Conservation (phyloP, 2,113 vertebrate species). For the Lasiurus cinereus region DNA sequence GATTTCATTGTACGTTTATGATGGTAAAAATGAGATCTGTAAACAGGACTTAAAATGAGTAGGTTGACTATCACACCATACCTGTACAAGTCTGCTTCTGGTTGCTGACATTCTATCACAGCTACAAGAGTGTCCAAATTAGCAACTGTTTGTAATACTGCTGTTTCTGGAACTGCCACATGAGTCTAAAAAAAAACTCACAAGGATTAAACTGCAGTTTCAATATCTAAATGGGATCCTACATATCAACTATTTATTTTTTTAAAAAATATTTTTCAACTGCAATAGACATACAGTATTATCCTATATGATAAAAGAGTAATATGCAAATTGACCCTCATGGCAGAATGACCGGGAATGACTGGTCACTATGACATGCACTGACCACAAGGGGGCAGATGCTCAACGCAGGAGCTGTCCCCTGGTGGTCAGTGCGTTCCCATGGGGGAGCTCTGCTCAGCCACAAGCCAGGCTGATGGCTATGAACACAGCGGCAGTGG, state of each 20-base stretch:
- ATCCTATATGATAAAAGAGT: background rate
- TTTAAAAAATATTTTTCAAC: background rate
- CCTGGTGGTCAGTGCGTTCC: too few species aligned
- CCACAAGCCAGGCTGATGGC: too few species aligned
- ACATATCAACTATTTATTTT: slow-evolving; percentile 1
- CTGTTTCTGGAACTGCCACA: slow-evolving; percentile 94
- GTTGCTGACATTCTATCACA: slow-evolving; percentile 98
- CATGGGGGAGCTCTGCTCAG: too few species aligned
- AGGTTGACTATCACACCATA: slow-evolving; percentile 74
- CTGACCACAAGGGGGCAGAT: too few species aligned
- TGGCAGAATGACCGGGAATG: too few species aligned
- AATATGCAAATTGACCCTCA: too few species aligned
- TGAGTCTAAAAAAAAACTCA: slow-evolving; percentile 90
- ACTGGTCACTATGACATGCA: too few species aligned
- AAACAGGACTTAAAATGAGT: background rate
- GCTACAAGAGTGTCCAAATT: slow-evolving; percentile 94
- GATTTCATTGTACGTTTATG: background rate
- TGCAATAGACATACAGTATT: background rate
- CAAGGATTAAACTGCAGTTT: background rate
- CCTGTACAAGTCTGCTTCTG: slow-evolving; percentile 98
- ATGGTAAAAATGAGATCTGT: background rate
- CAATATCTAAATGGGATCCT: background rate
- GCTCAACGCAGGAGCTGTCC: too few species aligned
- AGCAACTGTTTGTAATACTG: slow-evolving; percentile 94
- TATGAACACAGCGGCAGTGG: too few species aligned